phyloP scores from a whole-genome alignment of 2,113 vertebrate genomes.

The Callospermophilus lateralis region DNA sequence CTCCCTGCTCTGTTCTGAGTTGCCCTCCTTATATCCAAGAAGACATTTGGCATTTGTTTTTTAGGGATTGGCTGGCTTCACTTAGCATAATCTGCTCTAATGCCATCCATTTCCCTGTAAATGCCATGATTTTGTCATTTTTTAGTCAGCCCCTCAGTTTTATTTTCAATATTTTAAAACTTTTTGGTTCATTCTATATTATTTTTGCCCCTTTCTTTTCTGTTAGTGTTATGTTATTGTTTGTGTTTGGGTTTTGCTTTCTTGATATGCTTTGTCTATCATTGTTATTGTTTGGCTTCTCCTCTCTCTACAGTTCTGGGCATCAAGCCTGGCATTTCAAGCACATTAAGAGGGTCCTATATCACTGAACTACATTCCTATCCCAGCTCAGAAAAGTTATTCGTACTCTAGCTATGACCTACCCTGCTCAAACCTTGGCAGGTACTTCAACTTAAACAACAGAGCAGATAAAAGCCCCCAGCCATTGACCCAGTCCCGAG shows the following conservation, averaged over 20 bases:
- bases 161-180: background rate
- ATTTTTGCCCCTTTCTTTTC: background rate
- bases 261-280: background rate
- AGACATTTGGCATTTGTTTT: too few species aligned
- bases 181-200: background rate
- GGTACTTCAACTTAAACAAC: background rate
- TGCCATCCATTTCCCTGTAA: too few species aligned
- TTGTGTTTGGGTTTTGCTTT: background rate
- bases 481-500: background rate
- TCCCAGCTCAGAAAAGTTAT: background rate
- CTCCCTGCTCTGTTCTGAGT: too few species aligned
- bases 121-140: too few species aligned
- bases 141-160: background rate
- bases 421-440: background rate
- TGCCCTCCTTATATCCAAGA: too few species aligned
- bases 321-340: background rate
- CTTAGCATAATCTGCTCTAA: too few species aligned
- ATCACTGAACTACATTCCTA: background rate
- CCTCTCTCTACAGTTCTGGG: background rate
- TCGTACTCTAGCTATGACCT: background rate
- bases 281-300: background rate
- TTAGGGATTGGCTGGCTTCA: too few species aligned
- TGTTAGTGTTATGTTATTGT: too few species aligned
- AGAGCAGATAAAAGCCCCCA: background rate
- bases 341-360: background rate